These are phyloP conservation scores for Galeopsomyia nigrocyanea DNA, from an alignment of 2,888 invertebrate species.

Conservation along the genomic window DNA sequence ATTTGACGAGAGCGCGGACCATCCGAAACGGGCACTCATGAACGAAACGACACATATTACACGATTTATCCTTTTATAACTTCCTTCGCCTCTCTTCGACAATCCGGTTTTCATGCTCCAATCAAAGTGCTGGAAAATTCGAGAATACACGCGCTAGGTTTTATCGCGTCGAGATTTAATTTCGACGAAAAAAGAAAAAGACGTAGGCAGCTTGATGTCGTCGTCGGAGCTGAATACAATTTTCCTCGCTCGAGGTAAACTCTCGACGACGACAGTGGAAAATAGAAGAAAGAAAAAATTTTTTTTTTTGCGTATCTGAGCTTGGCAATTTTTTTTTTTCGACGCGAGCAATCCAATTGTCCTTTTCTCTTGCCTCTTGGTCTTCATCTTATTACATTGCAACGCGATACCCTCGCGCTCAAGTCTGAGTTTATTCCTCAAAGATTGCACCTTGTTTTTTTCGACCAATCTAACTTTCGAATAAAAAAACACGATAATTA, in stretches of 20 bases:
- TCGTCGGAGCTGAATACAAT: slow-evolving; percentile 41
- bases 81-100: too few species aligned
- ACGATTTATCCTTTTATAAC: too few species aligned
- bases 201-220: slow-evolving; percentile 37
- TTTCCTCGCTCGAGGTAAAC: slow-evolving; percentile 39
- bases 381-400: slow-evolving; percentile 24
- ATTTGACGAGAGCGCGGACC: not conserved
- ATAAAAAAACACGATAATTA: too few species aligned
- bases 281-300: slow-evolving; percentile 16
- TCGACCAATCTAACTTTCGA: not conserved
- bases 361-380: slow-evolving; percentile 6
- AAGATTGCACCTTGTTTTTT: not conserved
- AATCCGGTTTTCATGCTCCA: too few species aligned
- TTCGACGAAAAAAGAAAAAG: slow-evolving; percentile 36
- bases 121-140: too few species aligned
- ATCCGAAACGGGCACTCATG: too few species aligned
- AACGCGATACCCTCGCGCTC: slow-evolving; percentile 17
- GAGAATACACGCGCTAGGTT: not conserved
- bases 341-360: slow-evolving; percentile 46
- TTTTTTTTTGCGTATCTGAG: slow-evolving; percentile 39
- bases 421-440: slow-evolving; percentile 4
- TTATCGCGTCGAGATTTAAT: slow-evolving; percentile 45
- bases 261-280: slow-evolving; percentile 30
- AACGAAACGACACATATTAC: too few species aligned
- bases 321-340: slow-evolving; percentile 41